phyloP scores from a whole-genome alignment of 2,113 vertebrate species.

The Hylia prasina region DNA sequence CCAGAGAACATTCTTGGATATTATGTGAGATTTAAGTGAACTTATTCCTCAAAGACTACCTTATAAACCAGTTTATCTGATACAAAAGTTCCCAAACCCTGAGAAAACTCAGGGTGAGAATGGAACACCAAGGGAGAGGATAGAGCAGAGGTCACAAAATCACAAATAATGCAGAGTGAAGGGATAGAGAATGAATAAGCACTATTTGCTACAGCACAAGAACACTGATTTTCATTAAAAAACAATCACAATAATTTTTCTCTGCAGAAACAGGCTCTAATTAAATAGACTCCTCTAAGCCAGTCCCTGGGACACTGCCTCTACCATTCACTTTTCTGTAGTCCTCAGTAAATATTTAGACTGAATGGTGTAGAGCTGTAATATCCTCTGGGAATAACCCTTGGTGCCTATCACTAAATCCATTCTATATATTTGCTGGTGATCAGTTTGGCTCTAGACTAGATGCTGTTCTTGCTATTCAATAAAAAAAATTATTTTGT shows the following conservation, averaged over 20 bases:
- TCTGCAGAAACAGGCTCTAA: neutral
- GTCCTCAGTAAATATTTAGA: neutral
- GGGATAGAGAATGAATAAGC: neutral
- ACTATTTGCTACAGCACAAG: neutral
- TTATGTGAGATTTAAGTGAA: neutral
- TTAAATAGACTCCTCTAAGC: neutral
- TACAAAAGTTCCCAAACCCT: neutral
- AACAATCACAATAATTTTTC: neutral
- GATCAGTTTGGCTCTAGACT: neutral
- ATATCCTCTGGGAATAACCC: neutral
- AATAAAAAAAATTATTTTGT: neutral
- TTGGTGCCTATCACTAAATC: neutral
- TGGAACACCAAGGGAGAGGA: neutral
- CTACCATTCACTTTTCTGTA: neutral
- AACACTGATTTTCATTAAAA: neutral
- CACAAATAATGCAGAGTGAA: neutral
- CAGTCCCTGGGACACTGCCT: neutral
- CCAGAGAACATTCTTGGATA: neutral
- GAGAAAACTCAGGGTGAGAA: neutral
- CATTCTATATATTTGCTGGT: neutral
- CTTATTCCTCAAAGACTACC: slow-evolving; percentile 7
- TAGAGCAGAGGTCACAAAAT: neutral
- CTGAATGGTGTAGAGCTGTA: neutral
- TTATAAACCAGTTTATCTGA: neutral
- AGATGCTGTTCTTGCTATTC: neutral